These are phyloP conservation scores for Drosophila ficusphila DNA, from an alignment of 1,140 invertebrate species.

Conservation along the genomic window DNA sequence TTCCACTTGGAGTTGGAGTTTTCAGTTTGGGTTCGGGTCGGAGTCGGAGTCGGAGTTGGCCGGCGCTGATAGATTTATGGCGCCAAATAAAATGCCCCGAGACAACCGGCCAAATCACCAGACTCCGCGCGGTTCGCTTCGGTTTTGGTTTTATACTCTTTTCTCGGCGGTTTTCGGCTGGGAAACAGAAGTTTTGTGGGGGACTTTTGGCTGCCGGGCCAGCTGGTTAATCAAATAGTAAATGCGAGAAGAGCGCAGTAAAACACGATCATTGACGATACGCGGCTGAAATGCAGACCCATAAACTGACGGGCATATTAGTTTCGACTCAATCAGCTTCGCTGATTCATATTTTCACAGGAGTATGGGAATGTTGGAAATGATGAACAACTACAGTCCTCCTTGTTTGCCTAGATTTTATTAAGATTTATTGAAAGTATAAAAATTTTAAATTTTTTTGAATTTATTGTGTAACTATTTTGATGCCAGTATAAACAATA, in stretches of 20 bases:
- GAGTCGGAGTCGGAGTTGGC: conserved; percentile 23
- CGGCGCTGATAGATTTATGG: conserved; percentile 83
- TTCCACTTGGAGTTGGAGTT: conserved; percentile 37
- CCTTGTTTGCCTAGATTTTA: too few species aligned
- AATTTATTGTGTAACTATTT: too few species aligned
- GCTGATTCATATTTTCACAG: neutral
- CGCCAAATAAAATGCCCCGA: conserved; percentile 83
- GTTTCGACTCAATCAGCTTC: conserved; percentile 9
- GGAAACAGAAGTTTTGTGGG: conserved; percentile 22
- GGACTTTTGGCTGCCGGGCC: conserved; percentile 10
- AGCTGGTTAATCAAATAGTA: conserved; percentile 75
- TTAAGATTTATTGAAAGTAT: too few species aligned
- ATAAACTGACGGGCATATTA: conserved; percentile 50
- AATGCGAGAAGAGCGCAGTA: conserved; percentile 68
- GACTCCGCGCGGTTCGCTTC: conserved; percentile 1
- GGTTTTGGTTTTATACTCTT: conserved; percentile 21
- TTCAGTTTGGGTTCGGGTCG: conserved; percentile 47
- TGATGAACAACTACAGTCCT: neutral
- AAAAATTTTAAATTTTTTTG: too few species aligned
- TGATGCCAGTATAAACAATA: too few species aligned
- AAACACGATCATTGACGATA: conserved; percentile 73
- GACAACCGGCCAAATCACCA: conserved; percentile 73
- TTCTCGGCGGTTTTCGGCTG: neutral
- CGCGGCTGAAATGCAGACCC: conserved; percentile 24
- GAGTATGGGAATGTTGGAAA: neutral